Conservation (phyloP, 2,113 vertebrate species). For the Himantopus leucocephalus region DNA sequence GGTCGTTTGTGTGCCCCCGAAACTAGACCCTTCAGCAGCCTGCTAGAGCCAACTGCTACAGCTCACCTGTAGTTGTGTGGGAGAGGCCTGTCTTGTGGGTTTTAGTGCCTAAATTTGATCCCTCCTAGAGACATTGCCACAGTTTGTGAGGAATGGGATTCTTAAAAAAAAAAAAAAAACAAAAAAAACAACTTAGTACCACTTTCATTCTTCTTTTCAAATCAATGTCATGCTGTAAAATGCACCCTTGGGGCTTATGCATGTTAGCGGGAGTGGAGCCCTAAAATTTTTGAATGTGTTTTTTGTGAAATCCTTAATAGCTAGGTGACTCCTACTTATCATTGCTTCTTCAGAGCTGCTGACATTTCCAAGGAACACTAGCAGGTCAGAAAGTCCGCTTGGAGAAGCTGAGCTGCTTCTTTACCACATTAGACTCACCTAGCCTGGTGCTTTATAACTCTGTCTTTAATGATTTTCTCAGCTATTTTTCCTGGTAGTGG, state of each 20-base stretch:
- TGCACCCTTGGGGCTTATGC: background rate
- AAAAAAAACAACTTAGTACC: background rate
- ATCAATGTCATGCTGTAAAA: background rate
- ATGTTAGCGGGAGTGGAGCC: background rate
- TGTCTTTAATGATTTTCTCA: conserved; percentile 62
- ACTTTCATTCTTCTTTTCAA: background rate
- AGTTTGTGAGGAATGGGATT: background rate
- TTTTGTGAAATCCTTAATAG: conserved; percentile 10
- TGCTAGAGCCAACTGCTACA: background rate
- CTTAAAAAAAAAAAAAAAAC: background rate
- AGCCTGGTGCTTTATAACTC: conserved; percentile 57
- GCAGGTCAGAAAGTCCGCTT: conserved; percentile 42
- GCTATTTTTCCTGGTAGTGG: conserved; percentile 57
- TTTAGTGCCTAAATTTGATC: background rate
- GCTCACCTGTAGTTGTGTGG: background rate
- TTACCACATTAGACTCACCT: background rate
- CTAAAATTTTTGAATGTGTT: background rate
- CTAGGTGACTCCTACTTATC: background rate
- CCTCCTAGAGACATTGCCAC: background rate
- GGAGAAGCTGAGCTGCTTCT: conserved; percentile 25
- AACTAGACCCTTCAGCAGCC: background rate
- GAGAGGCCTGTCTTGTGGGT: background rate
- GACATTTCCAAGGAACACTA: conserved; percentile 30
- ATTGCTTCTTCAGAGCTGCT: background rate
- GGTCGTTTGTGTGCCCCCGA: background rate